These are phyloP conservation scores for Cephus rjabovi DNA, from an alignment of 2,888 invertebrate genomes.

Conservation along the genomic window DNA sequence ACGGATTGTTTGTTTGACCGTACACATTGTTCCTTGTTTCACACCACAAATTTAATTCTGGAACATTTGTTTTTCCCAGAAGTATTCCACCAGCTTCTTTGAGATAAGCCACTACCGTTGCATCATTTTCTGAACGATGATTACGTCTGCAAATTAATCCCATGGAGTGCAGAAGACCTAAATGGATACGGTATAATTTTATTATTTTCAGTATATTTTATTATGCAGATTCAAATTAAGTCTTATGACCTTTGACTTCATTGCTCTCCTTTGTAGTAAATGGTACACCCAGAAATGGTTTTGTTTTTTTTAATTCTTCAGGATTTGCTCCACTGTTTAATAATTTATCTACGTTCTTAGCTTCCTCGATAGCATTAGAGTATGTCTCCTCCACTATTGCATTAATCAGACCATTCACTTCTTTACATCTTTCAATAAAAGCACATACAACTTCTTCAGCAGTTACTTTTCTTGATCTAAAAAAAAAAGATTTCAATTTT, in stretches of 20 bases:
- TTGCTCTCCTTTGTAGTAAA: conserved; percentile 94
- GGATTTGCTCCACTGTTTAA: conserved; percentile 70
- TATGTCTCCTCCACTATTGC: conserved; percentile 87
- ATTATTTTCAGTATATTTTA: background rate
- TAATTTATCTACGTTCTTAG: conserved; percentile 77
- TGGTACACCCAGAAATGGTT: conserved; percentile 91
- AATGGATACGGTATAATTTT: conserved; percentile 5
- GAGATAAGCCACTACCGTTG: conserved; percentile 80
- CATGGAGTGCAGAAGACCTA: conserved; percentile 73
- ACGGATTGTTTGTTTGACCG: conserved; percentile 93
- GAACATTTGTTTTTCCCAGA: conserved; percentile 91
- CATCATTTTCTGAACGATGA: conserved; percentile 77
- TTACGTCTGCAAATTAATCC: conserved; percentile 75
- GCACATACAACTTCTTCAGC: conserved; percentile 78
- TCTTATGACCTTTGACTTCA: conserved; percentile 74
- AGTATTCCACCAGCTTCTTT: conserved; percentile 87
- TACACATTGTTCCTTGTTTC: conserved; percentile 90
- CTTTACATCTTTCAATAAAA: conserved; percentile 82
- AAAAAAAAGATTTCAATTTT: conserved; percentile 22
- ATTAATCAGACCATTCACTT: conserved; percentile 82
- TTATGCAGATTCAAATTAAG: background rate
- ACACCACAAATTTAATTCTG: conserved; percentile 93
- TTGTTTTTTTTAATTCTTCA: conserved; percentile 74
- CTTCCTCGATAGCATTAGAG: conserved; percentile 82
- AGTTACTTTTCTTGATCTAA: conserved; percentile 70